These are phyloP conservation scores for Chymomyza fuscimana DNA, from an alignment of 2,888 invertebrate genomes.

Conservation along the genomic window DNA sequence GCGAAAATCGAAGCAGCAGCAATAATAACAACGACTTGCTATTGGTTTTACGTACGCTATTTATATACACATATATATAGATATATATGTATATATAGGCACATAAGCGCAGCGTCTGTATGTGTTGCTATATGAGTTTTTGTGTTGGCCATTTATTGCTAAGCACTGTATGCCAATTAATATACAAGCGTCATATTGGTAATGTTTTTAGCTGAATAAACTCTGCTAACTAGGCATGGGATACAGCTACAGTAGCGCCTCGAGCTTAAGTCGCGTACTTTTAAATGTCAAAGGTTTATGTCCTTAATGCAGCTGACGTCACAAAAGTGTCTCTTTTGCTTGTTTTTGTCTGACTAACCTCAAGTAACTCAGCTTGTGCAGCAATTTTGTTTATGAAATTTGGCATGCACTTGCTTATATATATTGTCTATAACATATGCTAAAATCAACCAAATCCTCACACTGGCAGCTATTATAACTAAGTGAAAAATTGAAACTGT, in stretches of 20 bases:
- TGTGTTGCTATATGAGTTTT: too few species aligned
- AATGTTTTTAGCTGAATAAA: not conserved
- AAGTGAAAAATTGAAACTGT: not conserved
- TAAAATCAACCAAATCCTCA: not conserved
- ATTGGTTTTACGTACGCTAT: constrained; percentile 53
- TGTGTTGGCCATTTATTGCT: not conserved
- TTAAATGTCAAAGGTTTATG: too few species aligned
- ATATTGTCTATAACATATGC: not conserved
- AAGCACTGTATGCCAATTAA: not conserved
- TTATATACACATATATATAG: constrained; percentile 1
- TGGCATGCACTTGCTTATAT: not conserved
- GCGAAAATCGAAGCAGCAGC: constrained; percentile 15
- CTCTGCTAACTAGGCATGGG: too few species aligned
- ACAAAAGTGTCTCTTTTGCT: not conserved
- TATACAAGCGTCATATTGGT: not conserved
- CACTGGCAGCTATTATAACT: not conserved
- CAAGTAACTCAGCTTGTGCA: constrained; percentile 31
- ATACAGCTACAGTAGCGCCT: too few species aligned
- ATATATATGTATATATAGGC: not conserved
- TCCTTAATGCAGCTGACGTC: too few species aligned
- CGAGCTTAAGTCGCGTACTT: too few species aligned
- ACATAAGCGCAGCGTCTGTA: too few species aligned
- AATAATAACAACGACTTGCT: constrained; percentile 39
- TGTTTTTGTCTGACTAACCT: constrained; percentile 24
- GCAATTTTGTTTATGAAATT: not conserved